phyloP scores from a whole-genome alignment of 1,140 invertebrate species.

The Pseudomyrmex dendroicus region DNA sequence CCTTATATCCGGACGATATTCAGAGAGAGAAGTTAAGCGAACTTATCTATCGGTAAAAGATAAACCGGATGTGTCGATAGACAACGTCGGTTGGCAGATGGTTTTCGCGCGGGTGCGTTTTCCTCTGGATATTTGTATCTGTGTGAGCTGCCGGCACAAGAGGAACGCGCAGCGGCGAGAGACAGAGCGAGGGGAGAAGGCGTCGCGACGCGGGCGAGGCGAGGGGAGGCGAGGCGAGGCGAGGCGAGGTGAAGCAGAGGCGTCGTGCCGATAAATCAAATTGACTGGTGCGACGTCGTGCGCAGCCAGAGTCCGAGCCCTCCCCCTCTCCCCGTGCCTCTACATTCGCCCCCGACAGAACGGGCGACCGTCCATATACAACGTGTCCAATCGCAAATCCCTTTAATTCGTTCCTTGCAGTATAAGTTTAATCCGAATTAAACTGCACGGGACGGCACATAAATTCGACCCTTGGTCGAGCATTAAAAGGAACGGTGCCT shows the following conservation, averaged over 20 bases:
- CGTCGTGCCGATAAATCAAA: constrained; percentile 81
- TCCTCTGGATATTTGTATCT: constrained; percentile 49
- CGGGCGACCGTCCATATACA: constrained; percentile 75
- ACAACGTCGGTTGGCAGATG: constrained; percentile 67
- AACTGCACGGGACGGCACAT: constrained; percentile 80
- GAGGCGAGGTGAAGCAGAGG: constrained; percentile 42
- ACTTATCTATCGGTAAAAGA: constrained; percentile 66
- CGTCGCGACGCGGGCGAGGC: constrained; percentile 67
- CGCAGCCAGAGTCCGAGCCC: constrained; percentile 74
- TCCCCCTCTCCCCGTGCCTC: constrained; percentile 37
- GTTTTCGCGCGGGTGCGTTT: constrained; percentile 34
- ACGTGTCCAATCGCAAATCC: constrained; percentile 83
- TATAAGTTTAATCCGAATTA: constrained; percentile 83
- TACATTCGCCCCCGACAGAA: constrained; percentile 66
- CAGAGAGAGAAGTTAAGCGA: constrained; percentile 53
- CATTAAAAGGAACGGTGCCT: constrained; percentile 74
- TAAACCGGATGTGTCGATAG: constrained; percentile 66
- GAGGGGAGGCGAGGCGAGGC: constrained; percentile 68
- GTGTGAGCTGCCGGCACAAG: constrained; percentile 11
- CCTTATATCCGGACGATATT: background rate
- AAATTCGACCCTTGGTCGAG: constrained; percentile 76
- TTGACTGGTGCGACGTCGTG: constrained; percentile 79
- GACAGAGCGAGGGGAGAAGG: constrained; percentile 64
- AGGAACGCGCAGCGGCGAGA: constrained; percentile 16
- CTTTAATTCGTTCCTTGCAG: constrained; percentile 82